phyloP scores from a whole-genome alignment of 2,113 vertebrate species.

The Oenanthe melanoleuca region DNA sequence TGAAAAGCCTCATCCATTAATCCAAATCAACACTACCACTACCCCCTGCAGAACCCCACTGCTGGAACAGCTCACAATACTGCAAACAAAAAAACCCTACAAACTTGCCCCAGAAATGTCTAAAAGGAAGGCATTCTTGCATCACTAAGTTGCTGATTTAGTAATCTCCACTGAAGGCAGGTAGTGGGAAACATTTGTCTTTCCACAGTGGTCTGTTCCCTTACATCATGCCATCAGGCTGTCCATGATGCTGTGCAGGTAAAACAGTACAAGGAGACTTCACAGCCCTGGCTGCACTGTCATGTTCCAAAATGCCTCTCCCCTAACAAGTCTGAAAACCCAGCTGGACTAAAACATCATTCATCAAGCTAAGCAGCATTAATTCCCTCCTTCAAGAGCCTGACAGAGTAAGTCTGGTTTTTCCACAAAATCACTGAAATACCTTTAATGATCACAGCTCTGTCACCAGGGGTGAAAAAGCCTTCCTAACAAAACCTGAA shows the following conservation, averaged over 20 bases:
- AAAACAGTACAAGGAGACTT: neutral
- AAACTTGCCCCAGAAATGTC: neutral
- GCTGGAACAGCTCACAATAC: neutral
- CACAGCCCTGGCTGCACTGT: neutral
- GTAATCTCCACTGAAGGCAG: neutral
- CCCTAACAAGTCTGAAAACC: conserved; percentile 24
- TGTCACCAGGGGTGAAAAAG: conserved; percentile 3
- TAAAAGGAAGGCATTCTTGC: neutral
- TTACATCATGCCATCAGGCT: neutral
- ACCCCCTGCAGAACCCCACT: conserved; percentile 1
- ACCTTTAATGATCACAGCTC: neutral
- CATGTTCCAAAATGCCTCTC: neutral
- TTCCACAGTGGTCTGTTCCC: neutral
- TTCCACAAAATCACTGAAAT: conserved; percentile 22
- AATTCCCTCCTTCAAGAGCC: neutral
- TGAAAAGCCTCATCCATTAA: neutral
- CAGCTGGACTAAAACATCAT: conserved; percentile 12
- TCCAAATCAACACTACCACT: neutral
- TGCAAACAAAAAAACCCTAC: neutral
- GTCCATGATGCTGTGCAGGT: neutral
- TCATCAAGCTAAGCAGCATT: conserved; percentile 13
- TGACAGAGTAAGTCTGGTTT: conserved; percentile 11
- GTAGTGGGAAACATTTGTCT: neutral
- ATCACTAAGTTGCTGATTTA: neutral
- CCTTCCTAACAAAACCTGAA: conserved; percentile 16